phyloP scores from a whole-genome alignment of 2,113 vertebrate genomes.

The Petroica traversi region DNA sequence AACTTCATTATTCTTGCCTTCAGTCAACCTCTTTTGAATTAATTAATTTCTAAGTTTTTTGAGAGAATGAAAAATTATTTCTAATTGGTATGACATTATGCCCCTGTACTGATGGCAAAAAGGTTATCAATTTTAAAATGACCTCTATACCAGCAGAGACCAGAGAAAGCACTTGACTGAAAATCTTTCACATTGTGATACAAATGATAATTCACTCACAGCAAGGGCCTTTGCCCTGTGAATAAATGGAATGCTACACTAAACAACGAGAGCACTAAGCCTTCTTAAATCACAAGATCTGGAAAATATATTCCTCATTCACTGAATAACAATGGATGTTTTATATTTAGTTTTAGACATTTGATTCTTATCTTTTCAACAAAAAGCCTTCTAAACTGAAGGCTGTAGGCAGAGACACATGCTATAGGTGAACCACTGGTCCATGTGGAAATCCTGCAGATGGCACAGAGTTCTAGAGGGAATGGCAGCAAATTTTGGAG shows the following conservation, averaged over 20 bases:
- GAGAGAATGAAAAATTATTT: not conserved
- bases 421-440: not conserved
- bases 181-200: not conserved
- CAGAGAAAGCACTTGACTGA: not conserved
- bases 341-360: not conserved
- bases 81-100: not conserved
- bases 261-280: not conserved
- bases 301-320: conserved; percentile 29
- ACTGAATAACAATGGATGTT: not conserved
- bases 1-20: not conserved
- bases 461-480: not conserved
- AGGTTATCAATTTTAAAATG: not conserved
- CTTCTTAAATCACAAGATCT: conserved; percentile 27
- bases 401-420: not conserved
- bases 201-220: not conserved
- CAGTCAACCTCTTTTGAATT: not conserved
- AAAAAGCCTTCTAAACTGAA: not conserved
- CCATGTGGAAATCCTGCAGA: not conserved
- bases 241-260: not conserved
- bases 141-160: not conserved
- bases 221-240: not conserved
- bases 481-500: not conserved
- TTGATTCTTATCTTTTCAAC: conserved; percentile 3
- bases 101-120: not conserved
- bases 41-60: not conserved